Conservation (phyloP, 2,888 invertebrate genomes). For the Apotomis turbidana region DNA sequence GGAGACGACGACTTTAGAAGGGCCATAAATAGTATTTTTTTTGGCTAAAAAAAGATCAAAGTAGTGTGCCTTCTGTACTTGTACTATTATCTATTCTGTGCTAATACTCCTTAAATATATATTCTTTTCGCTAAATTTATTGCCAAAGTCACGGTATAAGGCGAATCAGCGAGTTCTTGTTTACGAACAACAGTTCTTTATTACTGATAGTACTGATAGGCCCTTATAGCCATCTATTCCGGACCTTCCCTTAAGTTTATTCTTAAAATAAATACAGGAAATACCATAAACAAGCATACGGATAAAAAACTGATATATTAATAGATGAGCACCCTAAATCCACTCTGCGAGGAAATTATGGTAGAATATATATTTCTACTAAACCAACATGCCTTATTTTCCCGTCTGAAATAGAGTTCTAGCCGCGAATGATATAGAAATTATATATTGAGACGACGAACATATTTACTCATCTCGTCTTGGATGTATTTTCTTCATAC, state of each 20-base stretch:
- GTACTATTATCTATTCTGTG: too few species aligned
- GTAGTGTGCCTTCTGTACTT: too few species aligned
- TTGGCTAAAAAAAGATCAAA: too few species aligned
- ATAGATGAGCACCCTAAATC: conserved; percentile 21
- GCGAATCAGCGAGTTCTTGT: too few species aligned
- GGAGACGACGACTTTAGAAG: too few species aligned
- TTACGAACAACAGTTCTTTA: too few species aligned
- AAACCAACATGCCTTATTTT: conserved; percentile 19
- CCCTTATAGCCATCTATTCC: too few species aligned
- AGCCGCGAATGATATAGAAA: conserved; percentile 15
- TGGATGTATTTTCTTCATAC: conserved; percentile 19
- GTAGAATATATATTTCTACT: conserved; percentile 19
- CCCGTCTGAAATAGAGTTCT: conserved; percentile 12
- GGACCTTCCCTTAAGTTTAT: neutral
- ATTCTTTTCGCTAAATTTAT: too few species aligned
- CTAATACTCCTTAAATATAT: too few species aligned
- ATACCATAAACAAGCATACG: neutral
- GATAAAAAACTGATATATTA: conserved; percentile 9
- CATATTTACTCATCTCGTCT: conserved; percentile 15
- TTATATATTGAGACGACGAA: conserved; percentile 26
- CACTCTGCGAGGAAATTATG: conserved; percentile 16
- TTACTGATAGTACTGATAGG: too few species aligned
- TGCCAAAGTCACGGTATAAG: too few species aligned
- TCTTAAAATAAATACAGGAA: neutral
- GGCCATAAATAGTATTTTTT: too few species aligned